Evolutionary conservation across 2,888 invertebrate species (phyloP).

Genomic region (Rugalucina vietnamica): DNA sequence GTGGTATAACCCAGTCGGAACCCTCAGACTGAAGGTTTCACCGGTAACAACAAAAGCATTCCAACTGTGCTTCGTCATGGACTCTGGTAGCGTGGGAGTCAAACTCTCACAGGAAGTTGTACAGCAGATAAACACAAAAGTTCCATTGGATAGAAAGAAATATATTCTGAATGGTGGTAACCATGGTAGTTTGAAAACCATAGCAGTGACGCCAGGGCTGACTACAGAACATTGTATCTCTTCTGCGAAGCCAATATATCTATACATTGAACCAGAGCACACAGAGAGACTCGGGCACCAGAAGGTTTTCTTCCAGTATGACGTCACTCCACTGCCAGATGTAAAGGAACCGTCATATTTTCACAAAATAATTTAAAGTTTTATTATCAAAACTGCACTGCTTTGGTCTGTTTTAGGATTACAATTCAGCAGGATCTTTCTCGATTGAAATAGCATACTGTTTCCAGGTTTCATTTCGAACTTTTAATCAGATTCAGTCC

Average conservation of each 20-base stretch:
- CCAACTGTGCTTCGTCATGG: slow-evolving; percentile 64
- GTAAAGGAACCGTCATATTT: slow-evolving; percentile 56
- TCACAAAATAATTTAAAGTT: too few species aligned
- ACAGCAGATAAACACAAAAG: slow-evolving; percentile 29
- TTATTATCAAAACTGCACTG: too few species aligned
- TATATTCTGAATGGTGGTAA: slow-evolving; percentile 53
- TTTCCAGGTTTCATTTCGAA: too few species aligned
- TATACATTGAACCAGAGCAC: slow-evolving; percentile 72
- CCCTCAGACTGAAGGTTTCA: slow-evolving; percentile 65
- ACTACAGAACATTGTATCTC: slow-evolving; percentile 67
- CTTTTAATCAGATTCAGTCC: too few species aligned
- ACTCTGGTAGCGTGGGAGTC: slow-evolving; percentile 59
- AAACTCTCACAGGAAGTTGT: slow-evolving; percentile 69
- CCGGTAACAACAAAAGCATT: slow-evolving; percentile 55
- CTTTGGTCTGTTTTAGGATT: too few species aligned
- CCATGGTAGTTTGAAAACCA: slow-evolving; percentile 56
- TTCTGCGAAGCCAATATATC: slow-evolving; percentile 53
- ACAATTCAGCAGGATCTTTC: too few species aligned
- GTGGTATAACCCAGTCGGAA: slow-evolving; percentile 71
- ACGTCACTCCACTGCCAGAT: slow-evolving; percentile 52
- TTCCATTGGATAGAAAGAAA: slow-evolving; percentile 23
- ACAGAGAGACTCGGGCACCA: slow-evolving; percentile 58
- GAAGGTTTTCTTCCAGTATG: slow-evolving; percentile 66
- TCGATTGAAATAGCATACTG: too few species aligned
- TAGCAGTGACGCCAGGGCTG: slow-evolving; percentile 58